These are phyloP conservation scores for Amphimedon queenslandica DNA, from an alignment of 37 sponge, comb jelly and placozoan genomes.

Conservation along the genomic window DNA sequence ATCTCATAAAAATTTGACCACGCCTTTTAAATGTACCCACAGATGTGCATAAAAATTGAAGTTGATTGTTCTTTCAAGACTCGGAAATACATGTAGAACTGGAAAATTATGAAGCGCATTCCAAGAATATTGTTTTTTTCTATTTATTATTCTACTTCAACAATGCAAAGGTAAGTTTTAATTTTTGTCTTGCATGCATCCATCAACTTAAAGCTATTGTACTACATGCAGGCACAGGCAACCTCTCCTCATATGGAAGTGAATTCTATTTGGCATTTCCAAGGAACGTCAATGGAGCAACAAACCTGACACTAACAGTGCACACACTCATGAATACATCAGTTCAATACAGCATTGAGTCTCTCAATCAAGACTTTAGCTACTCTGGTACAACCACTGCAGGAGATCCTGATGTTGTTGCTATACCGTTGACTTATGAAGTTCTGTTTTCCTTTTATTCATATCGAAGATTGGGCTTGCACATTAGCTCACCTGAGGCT, in stretches of 20 bases:
- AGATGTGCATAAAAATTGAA: no score
- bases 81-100: no score
- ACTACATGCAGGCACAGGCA: no score
- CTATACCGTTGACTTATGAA: background rate
- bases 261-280: slow-evolving; percentile 1
- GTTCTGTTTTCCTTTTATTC: background rate
- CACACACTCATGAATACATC: background rate
- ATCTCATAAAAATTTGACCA: no score
- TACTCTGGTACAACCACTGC: background rate
- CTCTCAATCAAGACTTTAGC: background rate
- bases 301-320: background rate
- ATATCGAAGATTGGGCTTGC: background rate
- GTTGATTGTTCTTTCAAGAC: no score
- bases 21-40: no score
- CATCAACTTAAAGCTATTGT: no score
- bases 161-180: no score
- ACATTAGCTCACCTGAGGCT: background rate
- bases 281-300: background rate
- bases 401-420: background rate
- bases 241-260: background rate
- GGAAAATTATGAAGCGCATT: no score
- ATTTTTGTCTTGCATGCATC: no score
- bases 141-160: no score
- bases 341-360: background rate
- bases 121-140: no score